Conservation (phyloP, 2,113 vertebrate genomes). For the Syngnathus scovelli region DNA sequence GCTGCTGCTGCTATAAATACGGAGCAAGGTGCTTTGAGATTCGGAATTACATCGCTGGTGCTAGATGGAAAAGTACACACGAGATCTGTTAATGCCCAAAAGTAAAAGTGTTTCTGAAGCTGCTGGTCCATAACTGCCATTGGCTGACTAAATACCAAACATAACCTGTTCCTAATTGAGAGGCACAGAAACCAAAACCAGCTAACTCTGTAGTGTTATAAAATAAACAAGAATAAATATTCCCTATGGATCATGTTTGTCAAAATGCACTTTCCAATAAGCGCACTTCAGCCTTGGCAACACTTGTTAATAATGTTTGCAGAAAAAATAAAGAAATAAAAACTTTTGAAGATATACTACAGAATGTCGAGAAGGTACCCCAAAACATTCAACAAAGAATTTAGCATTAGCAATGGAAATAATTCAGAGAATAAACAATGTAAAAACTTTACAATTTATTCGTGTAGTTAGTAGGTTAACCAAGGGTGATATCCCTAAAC, state of each 20-base stretch:
- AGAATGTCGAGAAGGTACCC: neutral
- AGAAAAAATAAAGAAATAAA: neutral
- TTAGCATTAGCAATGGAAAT: constrained; percentile 1
- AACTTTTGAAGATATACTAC: neutral
- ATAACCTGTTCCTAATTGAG: neutral
- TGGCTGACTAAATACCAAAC: constrained; percentile 15
- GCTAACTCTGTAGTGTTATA: neutral
- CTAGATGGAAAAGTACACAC: constrained; percentile 12
- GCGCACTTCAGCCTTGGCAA: neutral
- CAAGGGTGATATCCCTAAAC: neutral
- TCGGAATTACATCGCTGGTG: constrained; percentile 20
- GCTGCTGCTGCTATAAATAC: constrained; percentile 12
- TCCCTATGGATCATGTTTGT: neutral
- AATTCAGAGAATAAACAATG: neutral
- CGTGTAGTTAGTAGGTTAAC: neutral
- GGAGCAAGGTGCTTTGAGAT: constrained; percentile 5
- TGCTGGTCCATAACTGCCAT: constrained; percentile 51
- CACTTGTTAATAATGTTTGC: neutral
- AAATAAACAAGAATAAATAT: neutral
- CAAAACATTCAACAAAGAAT: constrained; percentile 4
- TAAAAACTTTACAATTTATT: neutral
- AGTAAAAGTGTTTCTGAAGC: constrained; percentile 17
- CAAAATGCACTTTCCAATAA: neutral
- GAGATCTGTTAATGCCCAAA: constrained; percentile 6
- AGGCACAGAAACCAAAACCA: neutral